These are phyloP conservation scores for Heliconius aoede DNA, from an alignment of 2,888 invertebrate genomes.

Conservation along the genomic window DNA sequence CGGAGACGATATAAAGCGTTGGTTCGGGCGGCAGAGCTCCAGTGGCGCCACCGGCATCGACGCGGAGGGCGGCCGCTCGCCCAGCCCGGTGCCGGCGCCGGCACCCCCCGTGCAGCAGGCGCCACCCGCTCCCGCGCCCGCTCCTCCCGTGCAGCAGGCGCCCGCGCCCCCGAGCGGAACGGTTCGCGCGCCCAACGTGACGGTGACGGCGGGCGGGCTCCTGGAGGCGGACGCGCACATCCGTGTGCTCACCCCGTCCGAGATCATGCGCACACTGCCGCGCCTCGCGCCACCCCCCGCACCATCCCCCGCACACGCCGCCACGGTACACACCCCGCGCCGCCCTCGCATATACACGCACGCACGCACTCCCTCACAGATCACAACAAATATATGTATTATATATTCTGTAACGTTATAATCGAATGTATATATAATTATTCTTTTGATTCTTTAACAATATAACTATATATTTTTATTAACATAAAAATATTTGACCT, in stretches of 20 bases:
- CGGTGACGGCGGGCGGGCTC: constrained; percentile 86
- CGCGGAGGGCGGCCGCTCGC: constrained; percentile 51
- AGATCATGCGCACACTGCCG: constrained; percentile 95
- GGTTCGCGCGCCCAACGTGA: constrained; percentile 87
- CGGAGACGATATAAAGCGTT: constrained; percentile 58
- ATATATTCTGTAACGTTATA: not conserved
- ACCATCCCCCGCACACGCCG: constrained; percentile 54
- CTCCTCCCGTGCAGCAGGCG: constrained; percentile 46
- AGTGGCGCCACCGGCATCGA: constrained; percentile 70
- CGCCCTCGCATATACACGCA: constrained; percentile 44
- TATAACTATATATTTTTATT: not conserved
- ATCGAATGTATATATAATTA: not conserved
- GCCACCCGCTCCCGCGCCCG: constrained; percentile 38
- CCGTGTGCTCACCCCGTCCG: constrained; percentile 93
- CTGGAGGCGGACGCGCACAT: constrained; percentile 90
- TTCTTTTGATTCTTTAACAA: not conserved
- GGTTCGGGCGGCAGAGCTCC: constrained; percentile 70
- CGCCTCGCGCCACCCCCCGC: constrained; percentile 88
- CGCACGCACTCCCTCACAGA: constrained; percentile 19
- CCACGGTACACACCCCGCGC: constrained; percentile 47
- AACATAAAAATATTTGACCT: not conserved
- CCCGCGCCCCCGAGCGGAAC: constrained; percentile 44
- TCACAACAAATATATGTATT: not conserved
- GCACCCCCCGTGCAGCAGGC: constrained; percentile 45
- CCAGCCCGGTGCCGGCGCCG: constrained; percentile 48